Evolutionary conservation across 2,797 vertebrate genomes (phyloP).

Genomic region (Pelodytes ibericus): DNA sequence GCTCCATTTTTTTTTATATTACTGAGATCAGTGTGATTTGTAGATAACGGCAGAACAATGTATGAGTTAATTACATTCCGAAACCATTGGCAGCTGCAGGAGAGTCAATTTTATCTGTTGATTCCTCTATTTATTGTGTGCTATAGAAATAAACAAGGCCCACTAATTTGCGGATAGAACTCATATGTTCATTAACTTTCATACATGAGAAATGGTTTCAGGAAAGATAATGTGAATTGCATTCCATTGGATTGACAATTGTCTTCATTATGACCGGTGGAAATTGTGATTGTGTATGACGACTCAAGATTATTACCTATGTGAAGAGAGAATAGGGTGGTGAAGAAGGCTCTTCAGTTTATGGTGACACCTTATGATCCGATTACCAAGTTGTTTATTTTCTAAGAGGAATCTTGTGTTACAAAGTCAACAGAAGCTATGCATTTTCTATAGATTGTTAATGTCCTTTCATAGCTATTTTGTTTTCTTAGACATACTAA

Average conservation of each 20-base stretch:
- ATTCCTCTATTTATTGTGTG: neutral
- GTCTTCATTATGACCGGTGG: neutral
- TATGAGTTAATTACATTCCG: conserved; percentile 25
- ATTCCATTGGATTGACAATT: neutral
- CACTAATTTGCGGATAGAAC: neutral
- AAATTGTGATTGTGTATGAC: neutral
- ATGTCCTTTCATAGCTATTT: no score
- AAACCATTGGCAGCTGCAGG: conserved; percentile 1
- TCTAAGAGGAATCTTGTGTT: no score
- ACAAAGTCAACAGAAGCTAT: no score
- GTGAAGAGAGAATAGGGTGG: no score
- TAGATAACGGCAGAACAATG: conserved; percentile 16
- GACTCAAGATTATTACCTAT: no score
- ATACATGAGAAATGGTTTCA: neutral
- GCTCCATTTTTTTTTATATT: conserved; percentile 5
- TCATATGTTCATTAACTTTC: neutral
- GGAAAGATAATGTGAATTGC: neutral
- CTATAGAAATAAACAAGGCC: conserved; percentile 8
- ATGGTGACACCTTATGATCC: no score
- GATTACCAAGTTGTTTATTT: no score
- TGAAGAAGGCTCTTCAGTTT: no score
- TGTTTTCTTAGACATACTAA: no score
- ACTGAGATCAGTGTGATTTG: neutral
- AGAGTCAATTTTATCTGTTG: conserved; percentile 7
- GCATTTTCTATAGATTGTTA: no score